Percentiles rank a stretch among this genome's conserved stretches.
These are phyloP conservation scores for Bos indicus DNA, from an alignment of 2,113 vertebrate species.

Conservation along the genomic window DNA sequence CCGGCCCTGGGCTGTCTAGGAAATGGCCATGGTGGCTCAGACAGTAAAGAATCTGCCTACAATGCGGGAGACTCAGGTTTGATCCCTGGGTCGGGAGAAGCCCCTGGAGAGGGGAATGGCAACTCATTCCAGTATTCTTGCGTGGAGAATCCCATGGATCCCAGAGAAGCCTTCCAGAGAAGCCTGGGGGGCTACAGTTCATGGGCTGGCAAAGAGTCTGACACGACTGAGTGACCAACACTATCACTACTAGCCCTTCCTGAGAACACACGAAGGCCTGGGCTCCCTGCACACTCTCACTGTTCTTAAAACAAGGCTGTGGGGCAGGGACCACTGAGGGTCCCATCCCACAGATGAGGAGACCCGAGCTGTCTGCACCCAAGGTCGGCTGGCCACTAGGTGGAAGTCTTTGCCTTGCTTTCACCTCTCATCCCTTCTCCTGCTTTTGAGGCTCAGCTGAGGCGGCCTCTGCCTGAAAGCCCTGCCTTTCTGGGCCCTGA, in stretches of 20 bases:
- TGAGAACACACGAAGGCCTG: not conserved
- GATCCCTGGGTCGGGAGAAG: not conserved
- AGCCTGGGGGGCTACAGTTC: not conserved
- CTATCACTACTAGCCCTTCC: not conserved
- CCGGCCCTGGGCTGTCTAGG: not conserved
- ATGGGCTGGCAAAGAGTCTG: not conserved
- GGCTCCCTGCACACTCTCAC: not conserved
- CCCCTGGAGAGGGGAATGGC: not conserved
- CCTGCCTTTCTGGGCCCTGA: not conserved
- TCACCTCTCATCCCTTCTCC: not conserved
- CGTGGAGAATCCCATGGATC: not conserved
- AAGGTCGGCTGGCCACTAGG: conserved; percentile 14
- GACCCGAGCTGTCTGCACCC: not conserved
- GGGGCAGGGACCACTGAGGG: not conserved
- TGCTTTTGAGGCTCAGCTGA: not conserved
- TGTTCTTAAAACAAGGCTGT: not conserved
- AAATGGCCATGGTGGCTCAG: not conserved
- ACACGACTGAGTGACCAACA: not conserved
- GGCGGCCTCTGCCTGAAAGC: not conserved
- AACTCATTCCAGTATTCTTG: not conserved
- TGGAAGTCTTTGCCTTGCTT: conserved; percentile 20
- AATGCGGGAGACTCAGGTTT: not conserved
- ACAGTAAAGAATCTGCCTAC: not conserved
- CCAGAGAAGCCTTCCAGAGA: not conserved
- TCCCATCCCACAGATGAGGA: conserved; percentile 2